phyloP scores from a whole-genome alignment of 2,113 vertebrate genomes.

The Ceyx melanurus region DNA sequence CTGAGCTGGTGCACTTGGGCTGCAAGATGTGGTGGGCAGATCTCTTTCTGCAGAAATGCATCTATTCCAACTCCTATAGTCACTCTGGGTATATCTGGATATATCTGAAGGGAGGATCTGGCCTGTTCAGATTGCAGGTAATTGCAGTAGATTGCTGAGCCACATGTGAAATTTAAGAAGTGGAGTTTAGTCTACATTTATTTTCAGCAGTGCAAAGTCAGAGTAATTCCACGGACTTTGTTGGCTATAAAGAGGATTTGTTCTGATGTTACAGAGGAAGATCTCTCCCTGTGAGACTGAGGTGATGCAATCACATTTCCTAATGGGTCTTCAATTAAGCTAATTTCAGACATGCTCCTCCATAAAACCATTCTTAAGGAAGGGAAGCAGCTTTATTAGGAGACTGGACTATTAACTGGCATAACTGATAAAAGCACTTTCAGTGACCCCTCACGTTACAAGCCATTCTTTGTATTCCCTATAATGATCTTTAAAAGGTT shows the following conservation, averaged over 20 bases:
- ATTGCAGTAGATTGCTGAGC: background rate
- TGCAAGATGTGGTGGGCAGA: background rate
- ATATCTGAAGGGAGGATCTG: background rate
- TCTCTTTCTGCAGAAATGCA: background rate
- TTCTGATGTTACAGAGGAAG: slow-evolving; percentile 2
- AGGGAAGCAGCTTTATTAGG: background rate
- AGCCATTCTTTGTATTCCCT: background rate
- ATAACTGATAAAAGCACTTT: slow-evolving; percentile 28
- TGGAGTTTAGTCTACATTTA: slow-evolving; percentile 8
- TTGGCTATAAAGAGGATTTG: background rate
- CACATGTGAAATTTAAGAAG: background rate
- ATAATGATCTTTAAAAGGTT: slow-evolving; percentile 37
- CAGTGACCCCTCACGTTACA: background rate
- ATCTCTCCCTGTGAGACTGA: background rate
- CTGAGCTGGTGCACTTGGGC: accelerated
- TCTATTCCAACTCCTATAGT: background rate
- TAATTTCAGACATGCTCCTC: background rate
- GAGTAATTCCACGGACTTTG: slow-evolving; percentile 35
- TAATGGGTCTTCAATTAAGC: background rate
- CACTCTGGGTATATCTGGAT: background rate
- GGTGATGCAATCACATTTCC: background rate
- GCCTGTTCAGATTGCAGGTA: background rate
- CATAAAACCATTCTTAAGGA: background rate
- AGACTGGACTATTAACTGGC: background rate
- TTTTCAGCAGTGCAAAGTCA: slow-evolving; percentile 60